These are phyloP conservation scores for Podarcis cretensis DNA, from an alignment of 2,113 vertebrate species.

Conservation along the genomic window DNA sequence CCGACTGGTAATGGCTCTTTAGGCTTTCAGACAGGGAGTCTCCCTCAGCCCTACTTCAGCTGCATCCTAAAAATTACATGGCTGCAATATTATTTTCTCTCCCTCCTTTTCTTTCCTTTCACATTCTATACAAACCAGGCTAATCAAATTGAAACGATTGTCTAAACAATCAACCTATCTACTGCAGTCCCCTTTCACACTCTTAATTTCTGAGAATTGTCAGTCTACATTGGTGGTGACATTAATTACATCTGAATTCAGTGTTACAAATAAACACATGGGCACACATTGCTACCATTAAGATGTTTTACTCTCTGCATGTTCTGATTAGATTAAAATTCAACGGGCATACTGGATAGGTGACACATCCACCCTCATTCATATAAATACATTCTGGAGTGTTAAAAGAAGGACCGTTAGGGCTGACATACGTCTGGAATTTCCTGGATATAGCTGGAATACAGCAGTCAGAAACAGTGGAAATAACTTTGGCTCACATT, in stretches of 20 bases:
- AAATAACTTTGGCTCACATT: too few species aligned
- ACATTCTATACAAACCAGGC: not conserved
- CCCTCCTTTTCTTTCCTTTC: not conserved
- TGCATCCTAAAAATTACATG: not conserved
- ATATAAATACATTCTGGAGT: not conserved
- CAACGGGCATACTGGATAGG: not conserved
- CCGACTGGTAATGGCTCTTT: too few species aligned
- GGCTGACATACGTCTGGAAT: too few species aligned
- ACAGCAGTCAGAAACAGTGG: too few species aligned
- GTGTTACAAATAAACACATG: not conserved
- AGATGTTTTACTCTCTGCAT: not conserved
- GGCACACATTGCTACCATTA: slow-evolving; percentile 8
- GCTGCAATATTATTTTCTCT: not conserved
- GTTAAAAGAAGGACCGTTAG: too few species aligned
- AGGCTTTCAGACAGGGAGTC: too few species aligned
- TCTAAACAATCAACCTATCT: slow-evolving; percentile 7
- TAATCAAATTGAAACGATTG: slow-evolving; percentile 1
- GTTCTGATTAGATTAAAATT: not conserved
- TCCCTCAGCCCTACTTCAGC: not conserved
- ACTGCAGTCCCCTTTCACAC: not conserved
- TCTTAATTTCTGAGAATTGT: not conserved
- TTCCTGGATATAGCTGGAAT: too few species aligned
- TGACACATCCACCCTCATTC: not conserved
- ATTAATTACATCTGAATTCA: slow-evolving; percentile 1
- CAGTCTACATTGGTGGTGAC: slow-evolving; percentile 10